These are phyloP conservation scores for Poecilia picta DNA, from an alignment of 2,797 vertebrate species.

Conservation along the genomic window DNA sequence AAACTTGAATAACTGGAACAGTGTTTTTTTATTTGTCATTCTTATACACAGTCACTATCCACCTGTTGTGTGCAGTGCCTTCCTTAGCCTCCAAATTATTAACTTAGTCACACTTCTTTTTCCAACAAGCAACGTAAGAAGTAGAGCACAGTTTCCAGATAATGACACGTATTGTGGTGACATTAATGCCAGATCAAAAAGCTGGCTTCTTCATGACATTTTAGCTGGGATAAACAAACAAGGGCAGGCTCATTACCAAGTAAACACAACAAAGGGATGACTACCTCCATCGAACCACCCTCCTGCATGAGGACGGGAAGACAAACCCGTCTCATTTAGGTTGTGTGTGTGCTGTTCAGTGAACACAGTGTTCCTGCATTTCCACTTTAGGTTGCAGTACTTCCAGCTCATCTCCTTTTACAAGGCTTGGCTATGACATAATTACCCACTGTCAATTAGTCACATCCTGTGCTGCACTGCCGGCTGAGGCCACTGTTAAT, in stretches of 20 bases:
- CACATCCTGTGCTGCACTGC: constrained; percentile 68
- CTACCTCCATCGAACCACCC: constrained; percentile 43
- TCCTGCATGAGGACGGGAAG: constrained; percentile 47
- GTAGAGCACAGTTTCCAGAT: constrained; percentile 50
- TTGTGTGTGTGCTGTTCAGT: constrained; percentile 14
- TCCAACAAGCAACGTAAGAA: constrained; percentile 56
- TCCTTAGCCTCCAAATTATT: constrained; percentile 19
- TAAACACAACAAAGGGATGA: constrained; percentile 39
- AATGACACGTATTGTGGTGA: constrained; percentile 66
- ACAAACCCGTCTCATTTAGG: constrained; percentile 50
- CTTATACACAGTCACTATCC: constrained; percentile 10
- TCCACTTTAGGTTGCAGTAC: constrained; percentile 57
- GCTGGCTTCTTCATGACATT: constrained; percentile 60
- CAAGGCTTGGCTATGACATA: constrained; percentile 71
- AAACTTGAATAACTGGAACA: not conserved
- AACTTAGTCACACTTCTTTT: constrained; percentile 57
- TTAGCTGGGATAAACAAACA: constrained; percentile 60
- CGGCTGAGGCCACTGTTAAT: constrained; percentile 69
- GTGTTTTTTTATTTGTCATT: constrained; percentile 9
- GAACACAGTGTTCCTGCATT: constrained; percentile 32
- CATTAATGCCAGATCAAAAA: constrained; percentile 67
- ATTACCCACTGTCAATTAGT: constrained; percentile 72
- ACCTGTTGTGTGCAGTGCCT: constrained; percentile 24
- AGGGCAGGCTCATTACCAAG: constrained; percentile 48
- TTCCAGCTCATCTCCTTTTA: constrained; percentile 72